These are phyloP conservation scores for Buphagus erythrorhynchus DNA, from an alignment of 2,797 vertebrate species.

Conservation along the genomic window DNA sequence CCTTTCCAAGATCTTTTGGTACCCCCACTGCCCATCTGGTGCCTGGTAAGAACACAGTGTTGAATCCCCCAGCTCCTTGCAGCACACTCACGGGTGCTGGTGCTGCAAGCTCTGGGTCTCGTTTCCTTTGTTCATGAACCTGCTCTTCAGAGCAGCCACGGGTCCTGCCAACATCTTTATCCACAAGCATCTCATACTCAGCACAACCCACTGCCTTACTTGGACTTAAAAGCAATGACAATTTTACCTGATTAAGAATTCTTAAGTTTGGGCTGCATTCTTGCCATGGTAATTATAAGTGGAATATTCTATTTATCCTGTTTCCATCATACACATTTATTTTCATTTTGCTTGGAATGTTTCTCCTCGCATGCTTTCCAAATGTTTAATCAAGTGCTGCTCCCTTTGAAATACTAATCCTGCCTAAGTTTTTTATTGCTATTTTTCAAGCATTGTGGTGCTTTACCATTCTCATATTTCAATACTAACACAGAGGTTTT, in stretches of 20 bases:
- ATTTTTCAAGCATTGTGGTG: conserved; percentile 25
- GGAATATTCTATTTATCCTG: conserved; percentile 51
- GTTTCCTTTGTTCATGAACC: not conserved
- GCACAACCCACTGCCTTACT: conserved; percentile 4
- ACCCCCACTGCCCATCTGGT: not conserved
- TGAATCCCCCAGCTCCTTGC: not conserved
- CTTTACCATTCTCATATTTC: conserved; percentile 21
- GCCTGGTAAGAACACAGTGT: not conserved
- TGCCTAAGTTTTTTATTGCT: conserved; percentile 28
- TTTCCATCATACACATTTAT: conserved; percentile 8
- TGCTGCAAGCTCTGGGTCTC: not conserved
- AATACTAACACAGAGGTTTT: not conserved
- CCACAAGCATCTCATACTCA: conserved; percentile 13
- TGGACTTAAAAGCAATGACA: conserved; percentile 58
- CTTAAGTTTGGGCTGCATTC: conserved; percentile 33
- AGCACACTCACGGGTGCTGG: not conserved
- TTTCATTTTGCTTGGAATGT: conserved; percentile 55
- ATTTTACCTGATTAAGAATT: conserved; percentile 39
- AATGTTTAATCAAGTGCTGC: conserved; percentile 58
- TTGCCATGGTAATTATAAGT: not conserved
- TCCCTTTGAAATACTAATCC: conserved; percentile 60
- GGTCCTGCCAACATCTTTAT: conserved; percentile 3
- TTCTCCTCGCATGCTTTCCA: conserved; percentile 47
- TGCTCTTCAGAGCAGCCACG: not conserved
- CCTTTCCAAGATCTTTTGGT: not conserved